phyloP scores from a whole-genome alignment of 2,797 vertebrate genomes.

The Pipistrellus pygmaeus region DNA sequence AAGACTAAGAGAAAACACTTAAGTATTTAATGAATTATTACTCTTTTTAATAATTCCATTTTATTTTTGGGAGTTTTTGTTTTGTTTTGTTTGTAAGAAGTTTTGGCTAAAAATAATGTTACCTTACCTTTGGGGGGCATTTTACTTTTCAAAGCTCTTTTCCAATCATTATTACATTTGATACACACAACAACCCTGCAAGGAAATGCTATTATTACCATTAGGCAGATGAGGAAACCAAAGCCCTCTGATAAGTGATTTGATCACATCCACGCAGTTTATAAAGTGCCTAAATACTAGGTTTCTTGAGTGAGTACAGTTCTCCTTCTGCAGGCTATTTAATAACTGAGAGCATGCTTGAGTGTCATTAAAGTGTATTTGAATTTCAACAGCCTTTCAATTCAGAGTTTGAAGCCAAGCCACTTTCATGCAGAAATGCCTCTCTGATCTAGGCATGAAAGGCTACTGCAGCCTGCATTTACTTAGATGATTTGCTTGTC shows the following conservation, averaged over 20 bases:
- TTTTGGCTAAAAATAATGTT: constrained; percentile 21
- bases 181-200: not conserved
- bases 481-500: constrained; percentile 49
- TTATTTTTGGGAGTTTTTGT: constrained; percentile 23
- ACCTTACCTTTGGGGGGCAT: not conserved
- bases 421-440: constrained; percentile 28
- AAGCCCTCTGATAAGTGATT: constrained; percentile 8
- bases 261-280: not conserved
- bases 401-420: constrained; percentile 59
- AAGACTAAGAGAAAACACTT: not conserved
- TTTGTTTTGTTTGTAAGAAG: not conserved
- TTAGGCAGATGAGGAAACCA: constrained; percentile 52
- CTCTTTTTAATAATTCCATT: not conserved
- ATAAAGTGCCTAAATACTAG: constrained; percentile 13
- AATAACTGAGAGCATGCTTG: constrained; percentile 38
- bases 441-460: constrained; percentile 48
- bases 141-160: constrained; percentile 39
- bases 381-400: constrained; percentile 61
- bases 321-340: not conserved
- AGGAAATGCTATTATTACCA: constrained; percentile 37
- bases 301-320: constrained; percentile 31
- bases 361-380: constrained; percentile 35
- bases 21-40: not conserved
- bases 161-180: not conserved
- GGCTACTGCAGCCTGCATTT: constrained; percentile 43